A percentile compares a stretch with the other conserved stretches of the same genome.
Evolutionary conservation across 2,797 vertebrate genomes (phyloP).

Genomic region (Psittacula derbiana): DNA sequence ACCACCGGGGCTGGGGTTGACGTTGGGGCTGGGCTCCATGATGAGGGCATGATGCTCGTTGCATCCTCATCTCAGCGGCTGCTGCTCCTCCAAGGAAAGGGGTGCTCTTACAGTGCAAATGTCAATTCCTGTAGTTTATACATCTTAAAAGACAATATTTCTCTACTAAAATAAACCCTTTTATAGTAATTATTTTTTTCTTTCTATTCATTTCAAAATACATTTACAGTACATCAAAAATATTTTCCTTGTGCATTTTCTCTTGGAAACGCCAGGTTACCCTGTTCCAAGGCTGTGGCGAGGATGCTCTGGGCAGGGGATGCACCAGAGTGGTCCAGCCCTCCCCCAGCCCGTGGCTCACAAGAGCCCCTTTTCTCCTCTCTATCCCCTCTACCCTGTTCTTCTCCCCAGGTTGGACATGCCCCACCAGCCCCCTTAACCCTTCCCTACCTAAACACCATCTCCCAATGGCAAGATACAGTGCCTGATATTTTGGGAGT

Average conservation of each 20-base stretch:
- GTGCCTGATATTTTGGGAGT: neutral
- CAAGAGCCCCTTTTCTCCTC: neutral
- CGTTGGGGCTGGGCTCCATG: neutral
- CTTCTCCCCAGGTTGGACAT: rapidly evolving
- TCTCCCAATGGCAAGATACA: neutral
- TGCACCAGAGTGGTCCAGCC: neutral
- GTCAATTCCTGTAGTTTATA: constrained; percentile 41
- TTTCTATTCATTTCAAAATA: constrained; percentile 72
- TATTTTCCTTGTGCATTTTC: constrained; percentile 67
- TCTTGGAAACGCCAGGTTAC: neutral
- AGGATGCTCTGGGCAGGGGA: neutral
- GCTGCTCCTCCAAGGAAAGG: constrained; percentile 33
- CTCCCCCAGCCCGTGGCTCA: neutral
- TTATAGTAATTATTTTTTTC: neutral
- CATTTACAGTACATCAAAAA: constrained; percentile 77
- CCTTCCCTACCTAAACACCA: neutral
- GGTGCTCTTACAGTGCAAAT: constrained; percentile 58
- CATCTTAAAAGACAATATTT: constrained; percentile 54
- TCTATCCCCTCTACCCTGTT: neutral
- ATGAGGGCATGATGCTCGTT: neutral
- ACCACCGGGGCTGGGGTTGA: neutral
- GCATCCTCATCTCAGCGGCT: neutral
- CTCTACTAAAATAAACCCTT: constrained; percentile 74
- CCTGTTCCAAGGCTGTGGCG: neutral
- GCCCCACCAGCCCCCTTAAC: neutral